phyloP scores from a whole-genome alignment of 2,113 vertebrate genomes.

The Procavia capensis region DNA sequence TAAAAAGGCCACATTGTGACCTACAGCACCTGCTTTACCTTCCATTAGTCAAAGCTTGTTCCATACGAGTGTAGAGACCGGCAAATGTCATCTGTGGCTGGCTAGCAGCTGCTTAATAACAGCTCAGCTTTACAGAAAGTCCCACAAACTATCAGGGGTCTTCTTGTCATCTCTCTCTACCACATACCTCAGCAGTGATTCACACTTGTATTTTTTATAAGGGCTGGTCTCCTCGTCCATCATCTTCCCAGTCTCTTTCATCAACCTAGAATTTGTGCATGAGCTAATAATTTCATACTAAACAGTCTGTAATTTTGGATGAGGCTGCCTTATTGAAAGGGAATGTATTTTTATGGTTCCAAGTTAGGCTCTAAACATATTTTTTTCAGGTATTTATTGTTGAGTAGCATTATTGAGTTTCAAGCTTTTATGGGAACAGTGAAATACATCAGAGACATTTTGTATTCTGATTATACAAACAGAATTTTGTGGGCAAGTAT shows the following conservation, averaged over 20 bases:
- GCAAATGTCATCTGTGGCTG: background rate
- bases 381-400: background rate
- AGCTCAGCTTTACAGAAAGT: rapidly evolving
- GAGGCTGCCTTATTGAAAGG: background rate
- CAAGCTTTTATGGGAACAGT: background rate
- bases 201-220: background rate
- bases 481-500: background rate
- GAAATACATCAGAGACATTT: conserved; percentile 5
- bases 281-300: background rate
- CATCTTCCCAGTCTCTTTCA: background rate
- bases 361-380: background rate
- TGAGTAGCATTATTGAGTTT: background rate
- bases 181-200: background rate
- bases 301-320: background rate
- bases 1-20: background rate
- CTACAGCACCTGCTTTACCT: background rate
- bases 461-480: background rate
- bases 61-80: background rate
- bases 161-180: background rate
- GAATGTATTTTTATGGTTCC: background rate
- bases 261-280: background rate
- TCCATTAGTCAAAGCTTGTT: background rate
- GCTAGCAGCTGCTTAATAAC: rapidly evolving
- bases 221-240: background rate
- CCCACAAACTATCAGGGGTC: background rate